Percentiles rank a stretch among this genome's conserved stretches.
Evolutionary conservation across 1,140 invertebrate genomes (phyloP).

Genomic region (Drosophila nigrodunni): DNA sequence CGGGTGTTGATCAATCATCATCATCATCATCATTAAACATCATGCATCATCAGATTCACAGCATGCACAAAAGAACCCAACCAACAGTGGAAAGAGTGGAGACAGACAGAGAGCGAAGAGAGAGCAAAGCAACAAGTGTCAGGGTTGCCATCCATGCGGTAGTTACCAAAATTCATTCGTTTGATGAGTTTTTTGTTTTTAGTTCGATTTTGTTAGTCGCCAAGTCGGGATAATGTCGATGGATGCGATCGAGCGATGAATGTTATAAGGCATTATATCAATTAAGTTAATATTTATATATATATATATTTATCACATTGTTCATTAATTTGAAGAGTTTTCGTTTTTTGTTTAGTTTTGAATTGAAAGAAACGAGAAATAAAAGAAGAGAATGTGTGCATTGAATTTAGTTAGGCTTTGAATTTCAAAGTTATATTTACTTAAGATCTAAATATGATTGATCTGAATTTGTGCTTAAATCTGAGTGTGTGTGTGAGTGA

Average conservation of each 20-base stretch:
- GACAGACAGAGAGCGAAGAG: slow-evolving; percentile 9
- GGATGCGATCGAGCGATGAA: slow-evolving; percentile 64
- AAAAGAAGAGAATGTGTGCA: slow-evolving; percentile 82
- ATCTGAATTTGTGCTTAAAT: slow-evolving; percentile 25
- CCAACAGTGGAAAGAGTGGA: slow-evolving; percentile 20
- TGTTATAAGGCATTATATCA: slow-evolving; percentile 47
- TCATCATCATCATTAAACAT: slow-evolving; percentile 32
- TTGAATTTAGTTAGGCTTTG: slow-evolving; percentile 72
- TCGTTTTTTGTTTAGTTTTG: slow-evolving; percentile 43
- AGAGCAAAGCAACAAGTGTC: slow-evolving; percentile 36
- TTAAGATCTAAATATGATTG: slow-evolving; percentile 61
- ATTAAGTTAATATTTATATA: slow-evolving; percentile 39
- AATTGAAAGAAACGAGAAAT: slow-evolving; percentile 79
- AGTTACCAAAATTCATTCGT: slow-evolving; percentile 17
- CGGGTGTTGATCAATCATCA: slow-evolving; percentile 31
- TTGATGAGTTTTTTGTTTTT: slow-evolving; percentile 38
- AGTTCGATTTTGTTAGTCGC: slow-evolving; percentile 56
- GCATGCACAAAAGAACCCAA: slow-evolving; percentile 24
- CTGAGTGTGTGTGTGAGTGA: slow-evolving; percentile 11
- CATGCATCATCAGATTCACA: slow-evolving; percentile 39
- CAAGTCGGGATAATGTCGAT: slow-evolving; percentile 54
- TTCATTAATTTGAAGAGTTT: slow-evolving; percentile 57
- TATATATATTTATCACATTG: slow-evolving; percentile 22
- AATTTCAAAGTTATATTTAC: slow-evolving; percentile 55
- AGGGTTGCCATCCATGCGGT: slow-evolving; percentile 59